These are phyloP conservation scores for Coccyzus lansbergi DNA, from an alignment of 2,797 vertebrate genomes.

Conservation along the genomic window DNA sequence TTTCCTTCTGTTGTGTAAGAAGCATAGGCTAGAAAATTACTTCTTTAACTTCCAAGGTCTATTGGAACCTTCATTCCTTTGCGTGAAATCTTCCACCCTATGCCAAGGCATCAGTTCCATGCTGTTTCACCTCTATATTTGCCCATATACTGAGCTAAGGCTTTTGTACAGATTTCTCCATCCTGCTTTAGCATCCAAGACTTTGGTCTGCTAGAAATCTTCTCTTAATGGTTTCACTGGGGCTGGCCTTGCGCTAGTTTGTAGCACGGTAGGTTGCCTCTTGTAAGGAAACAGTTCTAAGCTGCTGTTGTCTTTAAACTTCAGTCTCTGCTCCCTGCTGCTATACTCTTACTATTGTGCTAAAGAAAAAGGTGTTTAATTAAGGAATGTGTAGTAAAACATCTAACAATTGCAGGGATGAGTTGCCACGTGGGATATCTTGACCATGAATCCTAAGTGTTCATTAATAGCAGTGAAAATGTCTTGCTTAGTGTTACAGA, in stretches of 20 bases:
- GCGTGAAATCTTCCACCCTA: background rate
- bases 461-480: background rate
- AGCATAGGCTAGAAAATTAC: background rate
- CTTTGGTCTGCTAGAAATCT: background rate
- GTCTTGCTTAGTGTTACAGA: background rate
- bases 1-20: background rate
- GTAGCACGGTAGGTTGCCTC: background rate
- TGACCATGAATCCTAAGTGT: background rate
- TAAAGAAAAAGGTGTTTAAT: constrained; percentile 43
- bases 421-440: background rate
- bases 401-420: background rate
- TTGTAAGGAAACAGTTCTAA: background rate
- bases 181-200: background rate
- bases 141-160: background rate
- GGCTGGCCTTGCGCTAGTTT: background rate
- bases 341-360: background rate
- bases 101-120: accelerated
- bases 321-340: background rate
- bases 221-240: background rate
- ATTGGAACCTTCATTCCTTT: background rate
- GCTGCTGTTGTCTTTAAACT: background rate
- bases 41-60: background rate
- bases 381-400: background rate
- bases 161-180: background rate
- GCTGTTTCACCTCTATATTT: background rate